Evolutionary conservation across 64 coral and sea anemone genomes (phyloP).

Genomic region (Anthopleura sola): DNA sequence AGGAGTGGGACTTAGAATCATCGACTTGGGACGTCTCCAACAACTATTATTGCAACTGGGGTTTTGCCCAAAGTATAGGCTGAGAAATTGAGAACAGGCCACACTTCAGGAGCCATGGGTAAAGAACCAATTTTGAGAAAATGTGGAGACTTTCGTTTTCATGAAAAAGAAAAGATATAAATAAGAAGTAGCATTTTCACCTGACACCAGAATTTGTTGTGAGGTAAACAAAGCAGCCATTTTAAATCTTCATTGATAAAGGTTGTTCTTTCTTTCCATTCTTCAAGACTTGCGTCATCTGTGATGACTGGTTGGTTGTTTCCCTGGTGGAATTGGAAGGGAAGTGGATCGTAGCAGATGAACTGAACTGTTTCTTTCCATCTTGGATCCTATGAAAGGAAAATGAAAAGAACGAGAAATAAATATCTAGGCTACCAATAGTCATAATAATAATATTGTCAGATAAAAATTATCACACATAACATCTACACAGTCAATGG

Average conservation of each 20-base stretch:
- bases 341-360: slow-evolving; percentile 47
- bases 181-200: neutral
- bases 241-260: slow-evolving; percentile 84
- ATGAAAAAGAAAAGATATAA: too few species aligned
- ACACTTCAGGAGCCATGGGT: too few species aligned
- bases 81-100: too few species aligned
- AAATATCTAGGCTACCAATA: neutral
- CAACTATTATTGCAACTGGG: too few species aligned
- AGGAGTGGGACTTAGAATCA: too few species aligned
- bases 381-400: slow-evolving; percentile 43
- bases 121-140: too few species aligned
- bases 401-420: neutral
- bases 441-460: too few species aligned
- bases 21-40: too few species aligned
- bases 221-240: slow-evolving; percentile 78
- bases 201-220: slow-evolving; percentile 90
- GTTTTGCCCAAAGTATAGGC: too few species aligned
- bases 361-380: slow-evolving; percentile 73
- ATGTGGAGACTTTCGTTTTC: too few species aligned
- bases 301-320: neutral
- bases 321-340: slow-evolving; percentile 12
- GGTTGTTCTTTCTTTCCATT: slow-evolving; percentile 77
- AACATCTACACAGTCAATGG: too few species aligned
- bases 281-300: slow-evolving; percentile 56
- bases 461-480: too few species aligned